Percentiles rank a stretch among this genome's conserved stretches.
These are phyloP conservation scores for Onychomys arenicola DNA, from an alignment of 2,797 vertebrate species.

Conservation along the genomic window DNA sequence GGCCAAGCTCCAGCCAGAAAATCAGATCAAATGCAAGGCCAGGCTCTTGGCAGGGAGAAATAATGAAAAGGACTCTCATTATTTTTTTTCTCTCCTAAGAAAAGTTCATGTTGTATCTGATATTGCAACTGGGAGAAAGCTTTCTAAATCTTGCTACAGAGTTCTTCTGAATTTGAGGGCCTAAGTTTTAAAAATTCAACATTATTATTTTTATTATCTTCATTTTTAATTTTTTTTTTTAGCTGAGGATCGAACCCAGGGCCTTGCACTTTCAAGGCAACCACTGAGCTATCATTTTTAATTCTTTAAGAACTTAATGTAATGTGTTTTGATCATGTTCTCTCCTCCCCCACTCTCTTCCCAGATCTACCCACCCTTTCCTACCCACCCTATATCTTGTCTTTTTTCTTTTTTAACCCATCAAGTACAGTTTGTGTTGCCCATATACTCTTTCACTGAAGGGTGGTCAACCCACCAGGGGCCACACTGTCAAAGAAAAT, in stretches of 20 bases:
- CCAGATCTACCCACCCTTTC: not conserved
- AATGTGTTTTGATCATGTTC: not conserved
- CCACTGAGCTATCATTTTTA: too few relatives aligned
- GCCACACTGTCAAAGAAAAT: not conserved
- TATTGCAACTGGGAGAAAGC: not conserved
- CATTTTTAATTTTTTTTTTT: not conserved
- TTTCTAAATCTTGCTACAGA: not conserved
- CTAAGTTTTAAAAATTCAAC: not conserved
- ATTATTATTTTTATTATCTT: not conserved
- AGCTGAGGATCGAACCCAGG: too few relatives aligned
- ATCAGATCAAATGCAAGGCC: slow-evolving; percentile 13
- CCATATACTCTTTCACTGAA: not conserved
- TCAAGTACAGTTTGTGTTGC: not conserved
- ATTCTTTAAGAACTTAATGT: not conserved
- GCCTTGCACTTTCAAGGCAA: too few relatives aligned
- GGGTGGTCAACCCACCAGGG: not conserved
- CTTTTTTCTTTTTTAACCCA: not conserved
- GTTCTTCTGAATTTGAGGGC: not conserved
- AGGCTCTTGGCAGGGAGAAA: slow-evolving; percentile 22
- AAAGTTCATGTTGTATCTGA: not conserved
- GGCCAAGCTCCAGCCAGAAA: not conserved
- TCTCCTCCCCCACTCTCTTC: not conserved
- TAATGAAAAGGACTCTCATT: not conserved
- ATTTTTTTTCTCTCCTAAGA: not conserved
- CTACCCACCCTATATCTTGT: not conserved